Conservation (phyloP, 2,113 vertebrate genomes). For the Stigmatopora argus region DNA sequence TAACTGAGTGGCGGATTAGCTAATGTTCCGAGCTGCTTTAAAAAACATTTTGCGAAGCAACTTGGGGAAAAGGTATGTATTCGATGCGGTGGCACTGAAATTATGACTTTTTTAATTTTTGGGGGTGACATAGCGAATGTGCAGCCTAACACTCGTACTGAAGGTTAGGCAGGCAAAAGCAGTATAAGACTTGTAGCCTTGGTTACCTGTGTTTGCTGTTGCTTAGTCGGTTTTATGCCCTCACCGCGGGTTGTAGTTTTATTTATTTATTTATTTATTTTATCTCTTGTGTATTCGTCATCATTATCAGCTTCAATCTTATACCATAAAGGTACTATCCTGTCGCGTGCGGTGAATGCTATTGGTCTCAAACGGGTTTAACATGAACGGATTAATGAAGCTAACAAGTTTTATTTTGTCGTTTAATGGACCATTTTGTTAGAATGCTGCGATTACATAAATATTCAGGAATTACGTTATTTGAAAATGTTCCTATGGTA, state of each 20-base stretch:
- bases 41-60: not conserved
- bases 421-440: conserved; percentile 1
- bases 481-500: too few species aligned
- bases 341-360: not conserved
- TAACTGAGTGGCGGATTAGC: conserved; percentile 7
- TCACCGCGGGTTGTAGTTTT: conserved; percentile 21
- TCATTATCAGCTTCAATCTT: not conserved
- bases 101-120: not conserved
- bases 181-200: conserved; percentile 37
- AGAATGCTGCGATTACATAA: not conserved
- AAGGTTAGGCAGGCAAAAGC: conserved; percentile 31
- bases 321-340: not conserved
- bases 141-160: not conserved
- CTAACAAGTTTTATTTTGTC: not conserved
- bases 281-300: not conserved
- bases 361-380: not conserved
- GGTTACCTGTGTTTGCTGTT: conserved; percentile 66
- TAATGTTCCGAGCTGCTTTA: not conserved
- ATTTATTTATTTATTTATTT: not conserved
- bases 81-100: too few species aligned
- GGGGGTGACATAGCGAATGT: not conserved
- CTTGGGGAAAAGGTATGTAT: not conserved
- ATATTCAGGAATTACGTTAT: not conserved
- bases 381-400: not conserved
- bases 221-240: conserved; percentile 58